A percentile compares a stretch with the other conserved stretches of the same genome.
These are phyloP conservation scores for Phylloscopus trochiloides DNA, from an alignment of 2,113 vertebrate genomes.

Conservation along the genomic window DNA sequence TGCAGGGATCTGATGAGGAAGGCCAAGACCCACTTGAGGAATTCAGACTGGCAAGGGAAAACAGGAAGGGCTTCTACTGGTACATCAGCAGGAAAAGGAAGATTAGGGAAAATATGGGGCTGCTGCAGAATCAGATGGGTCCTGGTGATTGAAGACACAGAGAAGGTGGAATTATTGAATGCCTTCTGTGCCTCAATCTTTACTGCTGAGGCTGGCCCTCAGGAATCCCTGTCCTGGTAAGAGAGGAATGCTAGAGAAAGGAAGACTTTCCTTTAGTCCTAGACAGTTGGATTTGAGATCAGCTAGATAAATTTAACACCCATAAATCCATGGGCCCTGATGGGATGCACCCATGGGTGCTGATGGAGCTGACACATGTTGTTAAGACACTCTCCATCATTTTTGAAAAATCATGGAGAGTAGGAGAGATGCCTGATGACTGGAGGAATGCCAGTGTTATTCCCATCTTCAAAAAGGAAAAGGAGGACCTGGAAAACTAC, in stretches of 20 bases:
- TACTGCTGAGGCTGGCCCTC: not conserved
- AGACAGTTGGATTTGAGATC: not conserved
- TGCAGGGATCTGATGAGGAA: rapidly evolving
- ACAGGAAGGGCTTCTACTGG: not conserved
- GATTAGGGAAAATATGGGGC: not conserved
- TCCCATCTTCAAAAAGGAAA: not conserved
- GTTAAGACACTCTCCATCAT: not conserved
- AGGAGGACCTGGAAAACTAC: not conserved
- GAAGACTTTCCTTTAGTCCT: not conserved
- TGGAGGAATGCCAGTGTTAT: not conserved
- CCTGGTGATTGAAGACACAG: not conserved
- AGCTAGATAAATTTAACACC: not conserved
- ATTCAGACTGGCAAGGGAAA: not conserved
- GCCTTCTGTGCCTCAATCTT: not conserved
- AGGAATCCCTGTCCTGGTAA: not conserved
- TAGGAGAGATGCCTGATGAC: not conserved
- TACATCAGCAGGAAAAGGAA: not conserved
- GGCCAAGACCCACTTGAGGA: not conserved
- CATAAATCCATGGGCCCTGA: not conserved
- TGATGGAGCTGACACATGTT: not conserved
- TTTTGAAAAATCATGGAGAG: not conserved
- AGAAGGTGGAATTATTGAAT: not conserved
- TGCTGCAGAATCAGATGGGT: not conserved
- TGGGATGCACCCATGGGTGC: not conserved
- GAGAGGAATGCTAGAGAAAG: not conserved